Evolutionary conservation across 2,888 invertebrate species (phyloP), one percentile per base, ranked within the genome.

Genomic region (Chloroclysta siterata): DNA sequence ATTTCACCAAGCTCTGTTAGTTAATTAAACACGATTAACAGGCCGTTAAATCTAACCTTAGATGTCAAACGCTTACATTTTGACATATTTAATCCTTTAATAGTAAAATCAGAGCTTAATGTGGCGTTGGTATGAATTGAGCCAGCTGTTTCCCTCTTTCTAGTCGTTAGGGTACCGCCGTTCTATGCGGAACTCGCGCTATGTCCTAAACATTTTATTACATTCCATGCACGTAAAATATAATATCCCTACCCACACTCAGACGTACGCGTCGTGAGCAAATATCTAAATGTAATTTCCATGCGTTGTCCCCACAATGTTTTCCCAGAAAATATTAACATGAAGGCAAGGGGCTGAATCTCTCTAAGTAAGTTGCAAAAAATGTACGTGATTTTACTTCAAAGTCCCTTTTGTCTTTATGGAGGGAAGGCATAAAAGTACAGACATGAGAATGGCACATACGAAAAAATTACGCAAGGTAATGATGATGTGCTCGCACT

Each of bases 311-410:
- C 90, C 90, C 90, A 88, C 92, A 90, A 91, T 92, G 92, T 93
- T 91, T 93, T 89, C 87, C 90, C 89, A 89, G 87, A 92, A 92
- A 92, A 93, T 92, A 93, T 93, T 92, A 92, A 93, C 93, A 92
- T 91, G 85, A 88, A 89, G 88, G 88, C 87, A 90, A 89, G 91
- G 90, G 92, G 88, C 91, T 90, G 90, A 90, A 88, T 90, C 90
- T 91, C 87, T 91, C 88, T 93, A 92, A 93, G 93, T 93, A 93
- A 93, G 92, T 93, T 93, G 92, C 92, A 93, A 93, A 93, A 93
- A 93, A 93, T 92, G 90, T 93, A 93, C 93, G 93, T 93, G 93
- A 93, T 93, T 93, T 93, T 89, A 93, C 92, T 93, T 92, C 93
- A 92, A 93, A 93, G 92, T 92, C 89, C 88, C 88, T 92, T 93